Evolutionary conservation across 2,888 invertebrate species (phyloP).

Genomic region (Stenodema calcarata): DNA sequence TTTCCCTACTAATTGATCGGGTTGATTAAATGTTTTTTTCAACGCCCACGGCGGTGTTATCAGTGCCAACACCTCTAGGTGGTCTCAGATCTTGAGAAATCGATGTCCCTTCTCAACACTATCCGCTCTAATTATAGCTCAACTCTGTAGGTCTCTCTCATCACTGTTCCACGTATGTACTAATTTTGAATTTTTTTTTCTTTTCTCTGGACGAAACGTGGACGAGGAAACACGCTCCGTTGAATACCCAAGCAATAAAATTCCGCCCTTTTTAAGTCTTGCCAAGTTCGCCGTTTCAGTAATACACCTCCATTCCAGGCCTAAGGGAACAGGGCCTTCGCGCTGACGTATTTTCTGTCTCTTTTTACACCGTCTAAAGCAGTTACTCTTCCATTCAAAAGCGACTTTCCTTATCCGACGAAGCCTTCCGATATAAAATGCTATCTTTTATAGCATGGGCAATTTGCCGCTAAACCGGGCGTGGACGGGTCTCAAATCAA

Average conservation of each 20-base stretch:
- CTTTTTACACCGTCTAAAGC: conserved; percentile 8
- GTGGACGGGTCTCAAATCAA: conserved; percentile 9
- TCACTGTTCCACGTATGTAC: not conserved
- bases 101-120: not conserved
- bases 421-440: not conserved
- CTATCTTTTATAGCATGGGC: not conserved
- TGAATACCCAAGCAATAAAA: conserved; percentile 13
- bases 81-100: not conserved
- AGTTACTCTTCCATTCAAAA: conserved; percentile 19
- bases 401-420: not conserved
- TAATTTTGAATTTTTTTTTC: conserved; percentile 5
- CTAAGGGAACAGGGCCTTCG: not conserved
- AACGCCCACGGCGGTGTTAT: not conserved
- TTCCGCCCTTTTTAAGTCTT: conserved; percentile 16
- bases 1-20: not conserved
- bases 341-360: conserved; percentile 3
- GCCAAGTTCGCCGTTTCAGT: conserved; percentile 15
- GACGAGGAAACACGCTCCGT: conserved; percentile 16
- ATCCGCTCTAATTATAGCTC: conserved; percentile 8
- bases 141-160: not conserved
- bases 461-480: not conserved
- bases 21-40: not conserved
- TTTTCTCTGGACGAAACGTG: not conserved
- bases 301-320: not conserved
- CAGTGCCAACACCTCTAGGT: not conserved